These are phyloP conservation scores for Archocentrus centrarchus DNA, from an alignment of 2,113 vertebrate genomes.

Conservation along the genomic window DNA sequence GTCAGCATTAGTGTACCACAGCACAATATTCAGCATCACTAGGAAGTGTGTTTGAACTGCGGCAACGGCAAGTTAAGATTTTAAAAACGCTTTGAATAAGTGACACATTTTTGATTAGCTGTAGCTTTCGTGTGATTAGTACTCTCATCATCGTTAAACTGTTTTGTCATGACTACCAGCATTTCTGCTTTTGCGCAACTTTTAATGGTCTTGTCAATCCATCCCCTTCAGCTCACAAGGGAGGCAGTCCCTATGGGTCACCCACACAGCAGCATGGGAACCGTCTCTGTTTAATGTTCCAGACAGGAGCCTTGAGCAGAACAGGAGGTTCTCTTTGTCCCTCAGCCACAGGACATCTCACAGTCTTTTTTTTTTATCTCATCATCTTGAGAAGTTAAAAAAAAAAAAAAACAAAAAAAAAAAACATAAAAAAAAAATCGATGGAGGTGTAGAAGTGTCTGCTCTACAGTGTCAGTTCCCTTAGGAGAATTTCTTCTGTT, in stretches of 20 bases:
- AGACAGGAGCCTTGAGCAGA: slow-evolving; percentile 66
- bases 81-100: slow-evolving; percentile 13
- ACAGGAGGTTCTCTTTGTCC: slow-evolving; percentile 66
- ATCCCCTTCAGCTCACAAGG: slow-evolving; percentile 42
- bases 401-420: slow-evolving; percentile 24
- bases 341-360: slow-evolving; percentile 59
- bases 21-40: slow-evolving; percentile 47
- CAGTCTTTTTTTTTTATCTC: slow-evolving; percentile 56
- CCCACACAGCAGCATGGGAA: slow-evolving; percentile 59
- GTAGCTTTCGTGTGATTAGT: background rate
- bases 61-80: background rate
- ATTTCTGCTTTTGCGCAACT: slow-evolving; percentile 33
- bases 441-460: slow-evolving; percentile 45
- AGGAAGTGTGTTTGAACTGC: slow-evolving; percentile 15
- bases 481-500: slow-evolving; percentile 52
- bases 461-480: slow-evolving; percentile 45
- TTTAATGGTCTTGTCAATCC: slow-evolving; percentile 48
- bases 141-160: slow-evolving; percentile 6
- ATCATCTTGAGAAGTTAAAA: slow-evolving; percentile 32
- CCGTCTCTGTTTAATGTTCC: slow-evolving; percentile 71
- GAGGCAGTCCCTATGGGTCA: slow-evolving; percentile 55
- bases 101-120: slow-evolving; percentile 1
- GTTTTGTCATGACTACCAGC: slow-evolving; percentile 34
- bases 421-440: slow-evolving; percentile 47
- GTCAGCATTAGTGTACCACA: slow-evolving; percentile 72